phyloP scores from a whole-genome alignment of 2,113 vertebrate species.

The Pseudolaguvia tuberculata region DNA sequence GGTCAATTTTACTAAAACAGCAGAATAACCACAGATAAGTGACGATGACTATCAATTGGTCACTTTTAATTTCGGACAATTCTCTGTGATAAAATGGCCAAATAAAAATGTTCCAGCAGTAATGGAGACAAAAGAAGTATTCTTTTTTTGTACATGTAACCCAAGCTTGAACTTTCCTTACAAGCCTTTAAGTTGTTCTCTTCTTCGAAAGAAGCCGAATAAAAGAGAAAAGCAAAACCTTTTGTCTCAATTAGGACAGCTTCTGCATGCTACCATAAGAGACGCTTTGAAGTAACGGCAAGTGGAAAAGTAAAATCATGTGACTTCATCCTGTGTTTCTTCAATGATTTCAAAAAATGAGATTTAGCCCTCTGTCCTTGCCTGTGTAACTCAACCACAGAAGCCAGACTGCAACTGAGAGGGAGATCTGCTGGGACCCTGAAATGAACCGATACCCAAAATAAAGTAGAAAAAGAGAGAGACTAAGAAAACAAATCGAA shows the following conservation, averaged over 20 bases:
- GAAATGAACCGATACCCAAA: slow-evolving; percentile 33
- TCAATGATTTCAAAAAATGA: slow-evolving; percentile 41
- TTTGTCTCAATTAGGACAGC: slow-evolving; percentile 53
- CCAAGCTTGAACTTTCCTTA: slow-evolving; percentile 45
- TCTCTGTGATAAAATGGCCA: slow-evolving; percentile 45
- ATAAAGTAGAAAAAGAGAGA: not conserved
- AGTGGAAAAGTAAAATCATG: slow-evolving; percentile 58
- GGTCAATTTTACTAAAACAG: slow-evolving; percentile 68
- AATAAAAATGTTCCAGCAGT: slow-evolving; percentile 34
- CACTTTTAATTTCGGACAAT: slow-evolving; percentile 43
- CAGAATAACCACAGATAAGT: slow-evolving; percentile 64
- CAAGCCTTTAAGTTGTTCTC: slow-evolving; percentile 45
- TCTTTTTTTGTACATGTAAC: slow-evolving; percentile 50
- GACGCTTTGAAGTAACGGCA: slow-evolving; percentile 56
- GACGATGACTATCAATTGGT: slow-evolving; percentile 70
- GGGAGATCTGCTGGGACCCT: slow-evolving; percentile 23
- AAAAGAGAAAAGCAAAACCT: slow-evolving; percentile 51
- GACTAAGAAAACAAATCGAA: slow-evolving; percentile 24
- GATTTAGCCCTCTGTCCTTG: slow-evolving; percentile 44
- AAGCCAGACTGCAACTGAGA: slow-evolving; percentile 27
- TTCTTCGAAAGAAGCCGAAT: slow-evolving; percentile 51
- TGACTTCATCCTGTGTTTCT: slow-evolving; percentile 45
- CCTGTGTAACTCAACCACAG: slow-evolving; percentile 46
- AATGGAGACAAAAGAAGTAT: slow-evolving; percentile 50
- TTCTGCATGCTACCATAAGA: slow-evolving; percentile 54